These are phyloP conservation scores for human DNA, from an alignment of 2,113 vertebrate genomes.

Conservation along the genomic window DNA sequence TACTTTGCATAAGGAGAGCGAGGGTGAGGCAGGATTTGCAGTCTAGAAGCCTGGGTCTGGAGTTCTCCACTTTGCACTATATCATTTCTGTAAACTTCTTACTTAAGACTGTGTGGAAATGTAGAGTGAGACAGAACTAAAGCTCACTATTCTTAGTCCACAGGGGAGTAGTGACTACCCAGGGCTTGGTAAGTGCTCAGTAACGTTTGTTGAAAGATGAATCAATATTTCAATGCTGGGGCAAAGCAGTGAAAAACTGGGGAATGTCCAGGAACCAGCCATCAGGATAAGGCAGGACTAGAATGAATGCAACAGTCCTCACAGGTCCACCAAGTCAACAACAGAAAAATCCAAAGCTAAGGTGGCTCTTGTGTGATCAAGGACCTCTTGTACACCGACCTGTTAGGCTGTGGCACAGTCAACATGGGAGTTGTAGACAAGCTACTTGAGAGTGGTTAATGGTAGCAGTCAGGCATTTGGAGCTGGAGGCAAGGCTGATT, in stretches of 20 bases:
- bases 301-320: no score
- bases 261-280: neutral
- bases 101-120: neutral
- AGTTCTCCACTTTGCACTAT: neutral
- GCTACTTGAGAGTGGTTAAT: neutral
- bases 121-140: neutral
- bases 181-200: neutral
- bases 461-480: neutral
- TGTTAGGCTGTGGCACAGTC: neutral
- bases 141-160: neutral
- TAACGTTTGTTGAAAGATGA: neutral
- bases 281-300: no score
- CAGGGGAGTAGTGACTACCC: rapidly evolving
- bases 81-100: neutral
- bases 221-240: neutral
- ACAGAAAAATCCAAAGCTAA: neutral
- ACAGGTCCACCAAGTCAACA: neutral
- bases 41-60: neutral
- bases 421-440: neutral
- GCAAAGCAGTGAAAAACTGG: neutral
- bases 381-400: rapidly evolving
- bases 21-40: no score
- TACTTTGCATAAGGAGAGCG: neutral
- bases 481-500: rapidly evolving
- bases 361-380: neutral